Percentiles rank a stretch among this genome's conserved stretches.
Conservation (phyloP, 2,888 invertebrate species). For the Strigamia crassipes region DNA sequence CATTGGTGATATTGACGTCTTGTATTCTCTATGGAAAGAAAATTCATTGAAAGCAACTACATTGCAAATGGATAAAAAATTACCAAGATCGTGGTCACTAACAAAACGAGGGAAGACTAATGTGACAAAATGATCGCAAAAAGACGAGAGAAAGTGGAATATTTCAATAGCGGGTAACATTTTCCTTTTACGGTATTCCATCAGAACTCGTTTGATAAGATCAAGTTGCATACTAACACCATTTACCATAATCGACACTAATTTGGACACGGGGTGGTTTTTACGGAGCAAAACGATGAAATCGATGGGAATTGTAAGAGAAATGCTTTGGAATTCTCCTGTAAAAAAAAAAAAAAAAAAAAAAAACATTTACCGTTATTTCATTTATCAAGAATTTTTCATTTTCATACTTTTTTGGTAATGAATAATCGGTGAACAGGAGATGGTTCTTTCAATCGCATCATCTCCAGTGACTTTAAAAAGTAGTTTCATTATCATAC, state of each 20-base stretch:
- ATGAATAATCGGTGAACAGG: background rate
- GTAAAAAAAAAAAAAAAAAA: background rate
- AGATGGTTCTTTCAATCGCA: background rate
- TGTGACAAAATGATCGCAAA: constrained; percentile 16
- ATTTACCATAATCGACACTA: background rate
- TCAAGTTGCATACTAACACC: background rate
- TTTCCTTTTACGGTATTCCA: background rate
- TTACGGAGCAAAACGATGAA: background rate
- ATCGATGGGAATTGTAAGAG: background rate
- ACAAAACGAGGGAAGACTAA: background rate
- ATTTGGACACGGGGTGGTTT: background rate
- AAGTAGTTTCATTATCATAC: background rate
- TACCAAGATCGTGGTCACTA: constrained; percentile 10
- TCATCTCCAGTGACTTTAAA: background rate
- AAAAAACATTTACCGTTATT: background rate
- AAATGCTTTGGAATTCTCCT: background rate
- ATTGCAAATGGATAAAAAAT: background rate
- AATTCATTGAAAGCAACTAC: too few relatives aligned
- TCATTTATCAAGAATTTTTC: too few relatives aligned
- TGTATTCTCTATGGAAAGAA: background rate
- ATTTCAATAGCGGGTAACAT: background rate
- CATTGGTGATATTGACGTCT: constrained; percentile 18
- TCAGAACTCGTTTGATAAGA: background rate
- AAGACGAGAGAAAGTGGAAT: background rate
- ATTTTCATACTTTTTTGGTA: background rate